Evolutionary conservation across 2,113 vertebrate genomes (phyloP), one percentile per base, ranked within the genome.

Genomic region (Todiramphus chloris): DNA sequence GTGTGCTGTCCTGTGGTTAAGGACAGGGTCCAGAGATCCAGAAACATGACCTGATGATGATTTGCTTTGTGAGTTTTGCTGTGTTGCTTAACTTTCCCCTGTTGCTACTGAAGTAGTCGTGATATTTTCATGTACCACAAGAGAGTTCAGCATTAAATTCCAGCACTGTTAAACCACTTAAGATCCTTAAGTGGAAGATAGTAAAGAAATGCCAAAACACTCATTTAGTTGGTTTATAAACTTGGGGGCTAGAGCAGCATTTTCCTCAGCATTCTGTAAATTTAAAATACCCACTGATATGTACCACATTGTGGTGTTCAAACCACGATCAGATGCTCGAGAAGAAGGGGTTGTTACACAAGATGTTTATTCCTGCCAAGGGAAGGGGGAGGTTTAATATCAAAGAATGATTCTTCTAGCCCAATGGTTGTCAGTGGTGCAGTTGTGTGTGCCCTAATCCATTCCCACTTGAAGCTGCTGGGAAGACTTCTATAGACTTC

Each of bases 201-300:
- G 41, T 79, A 55, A 83, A 85, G 68, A 88, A 92, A 51, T 53
- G 28, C 33, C 62, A 83, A 68, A 95, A 63, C 28, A 50, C 48
- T 84, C 11, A 41, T 90, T 93, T 87, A 58, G 33, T 41, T 81
- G 60, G 23, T 92, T 68, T 90, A 68, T 93, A 93, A 93, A 90
- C 72, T 12, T 68, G 51, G 35, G 24, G 43, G 18, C 33, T 90
- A 37, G n/a, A 93, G 73, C 25, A 44, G 75, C 0, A 9, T 93
- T 88, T 89, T 78, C 62, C 78, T 82, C 37, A 37, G 12, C 15
- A 24, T 53, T 89, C 23, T 93, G 60, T 69, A 75, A 30, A 48
- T 89, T 51, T 83, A 35, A 83, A 87, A 48, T 87, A 53, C 72
- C 35, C 68, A 70, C 59, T 60, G 81, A 77, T 30, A 11, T 3